phyloP scores from a whole-genome alignment of 2,113 vertebrate genomes.

The Neolamprologus devosi region DNA sequence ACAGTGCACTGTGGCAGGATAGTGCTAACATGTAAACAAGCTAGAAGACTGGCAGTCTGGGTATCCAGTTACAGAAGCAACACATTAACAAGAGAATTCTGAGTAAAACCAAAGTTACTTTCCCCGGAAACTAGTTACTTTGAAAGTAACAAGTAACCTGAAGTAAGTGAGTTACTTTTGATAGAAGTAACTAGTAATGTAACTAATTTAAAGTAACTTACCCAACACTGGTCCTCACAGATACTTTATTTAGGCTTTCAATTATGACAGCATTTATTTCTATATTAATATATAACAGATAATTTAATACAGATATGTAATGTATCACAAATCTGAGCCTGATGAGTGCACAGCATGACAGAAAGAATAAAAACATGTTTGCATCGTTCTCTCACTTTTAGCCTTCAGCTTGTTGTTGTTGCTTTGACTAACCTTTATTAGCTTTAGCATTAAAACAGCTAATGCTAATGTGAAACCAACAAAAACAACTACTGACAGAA shows the following conservation, averaged over 20 bases:
- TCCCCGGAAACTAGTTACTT: rapidly evolving
- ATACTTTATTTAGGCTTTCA: not conserved
- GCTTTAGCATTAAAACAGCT: not conserved
- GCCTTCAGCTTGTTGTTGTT: not conserved
- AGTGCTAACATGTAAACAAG: too few relatives aligned
- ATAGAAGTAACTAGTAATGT: not conserved
- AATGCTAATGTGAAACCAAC: not conserved
- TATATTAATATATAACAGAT: not conserved
- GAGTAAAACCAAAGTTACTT: not conserved
- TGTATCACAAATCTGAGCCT: not conserved
- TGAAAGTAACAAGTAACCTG: rapidly evolving
- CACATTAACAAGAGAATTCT: not conserved
- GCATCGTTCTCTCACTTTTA: not conserved
- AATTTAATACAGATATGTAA: not conserved
- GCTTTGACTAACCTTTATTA: not conserved
- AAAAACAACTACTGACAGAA: not conserved
- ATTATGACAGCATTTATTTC: not conserved
- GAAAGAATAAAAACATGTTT: not conserved
- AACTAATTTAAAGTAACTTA: not conserved
- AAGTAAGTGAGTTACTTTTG: not conserved
- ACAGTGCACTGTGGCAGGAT: too few relatives aligned
- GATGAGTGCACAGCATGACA: not conserved
- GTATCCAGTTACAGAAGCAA: not conserved
- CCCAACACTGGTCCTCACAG: not conserved
- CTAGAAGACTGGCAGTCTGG: rapidly evolving